Evolutionary conservation across 2,113 vertebrate genomes (phyloP).

Genomic region (Proterorhinus semilunaris): DNA sequence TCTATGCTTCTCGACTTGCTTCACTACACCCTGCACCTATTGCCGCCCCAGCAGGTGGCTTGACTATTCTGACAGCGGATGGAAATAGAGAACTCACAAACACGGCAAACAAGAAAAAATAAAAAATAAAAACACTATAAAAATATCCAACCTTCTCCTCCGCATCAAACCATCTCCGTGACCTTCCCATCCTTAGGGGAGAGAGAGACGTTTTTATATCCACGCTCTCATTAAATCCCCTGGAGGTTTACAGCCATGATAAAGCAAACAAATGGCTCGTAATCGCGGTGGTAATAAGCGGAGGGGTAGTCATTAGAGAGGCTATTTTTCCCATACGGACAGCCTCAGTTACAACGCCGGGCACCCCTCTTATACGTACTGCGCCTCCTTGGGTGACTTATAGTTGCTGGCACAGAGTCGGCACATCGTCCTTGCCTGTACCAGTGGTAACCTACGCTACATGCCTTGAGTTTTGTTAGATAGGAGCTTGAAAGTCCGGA

Average conservation of each 20-base stretch:
- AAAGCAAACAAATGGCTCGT: constrained; percentile 75
- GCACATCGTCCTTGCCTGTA: constrained; percentile 45
- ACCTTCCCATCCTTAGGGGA: constrained; percentile 57
- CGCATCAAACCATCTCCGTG: constrained; percentile 50
- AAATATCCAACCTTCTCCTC: constrained; percentile 17
- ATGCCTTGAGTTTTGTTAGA: not conserved
- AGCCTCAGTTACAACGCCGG: constrained; percentile 37
- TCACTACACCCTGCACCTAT: constrained; percentile 27
- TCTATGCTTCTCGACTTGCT: constrained; percentile 33
- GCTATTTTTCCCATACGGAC: constrained; percentile 62
- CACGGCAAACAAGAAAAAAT: constrained; percentile 20
- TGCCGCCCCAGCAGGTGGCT: constrained; percentile 27
- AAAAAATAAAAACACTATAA: not conserved
- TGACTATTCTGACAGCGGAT: constrained; percentile 47
- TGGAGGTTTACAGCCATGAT: constrained; percentile 64
- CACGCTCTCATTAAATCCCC: constrained; percentile 61
- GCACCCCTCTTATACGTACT: constrained; percentile 49
- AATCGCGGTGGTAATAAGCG: constrained; percentile 69
- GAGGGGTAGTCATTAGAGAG: constrained; percentile 65
- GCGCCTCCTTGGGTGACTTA: constrained; percentile 56
- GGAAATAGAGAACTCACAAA: constrained; percentile 41
- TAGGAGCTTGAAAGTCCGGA: not conserved
- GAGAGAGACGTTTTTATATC: constrained; percentile 54
- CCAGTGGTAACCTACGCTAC: constrained; percentile 11
- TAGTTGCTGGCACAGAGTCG: constrained; percentile 50